A percentile compares a stretch with the other conserved stretches of the same genome.
These are phyloP conservation scores for Antechinus flavipes DNA, from an alignment of 2,113 vertebrate species.

Conservation along the genomic window DNA sequence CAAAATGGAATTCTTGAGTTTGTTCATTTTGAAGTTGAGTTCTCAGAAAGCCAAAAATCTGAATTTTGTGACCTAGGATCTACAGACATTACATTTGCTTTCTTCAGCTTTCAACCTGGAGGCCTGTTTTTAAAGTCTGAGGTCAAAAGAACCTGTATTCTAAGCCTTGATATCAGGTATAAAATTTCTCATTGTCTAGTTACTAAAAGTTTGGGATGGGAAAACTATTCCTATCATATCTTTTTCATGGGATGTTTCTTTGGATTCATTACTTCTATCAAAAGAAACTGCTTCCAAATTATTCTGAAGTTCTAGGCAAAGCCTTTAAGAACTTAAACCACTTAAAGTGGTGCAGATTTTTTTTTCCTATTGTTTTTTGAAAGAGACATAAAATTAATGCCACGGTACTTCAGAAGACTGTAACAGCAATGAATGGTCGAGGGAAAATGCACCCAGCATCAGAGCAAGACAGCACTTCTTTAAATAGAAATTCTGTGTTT, in stretches of 20 bases:
- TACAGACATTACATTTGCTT: not conserved
- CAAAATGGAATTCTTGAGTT: conserved; percentile 22
- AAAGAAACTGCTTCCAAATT: conserved; percentile 12
- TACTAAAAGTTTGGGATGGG: conserved; percentile 14
- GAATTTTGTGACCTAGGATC: not conserved
- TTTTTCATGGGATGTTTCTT: not conserved
- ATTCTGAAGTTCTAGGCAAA: not conserved
- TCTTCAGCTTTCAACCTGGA: conserved; percentile 32
- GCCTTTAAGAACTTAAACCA: no score
- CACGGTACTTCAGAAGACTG: not conserved
- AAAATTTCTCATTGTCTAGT: not conserved
- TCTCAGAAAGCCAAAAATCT: not conserved
- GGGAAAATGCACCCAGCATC: not conserved
- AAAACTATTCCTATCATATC: conserved; percentile 1
- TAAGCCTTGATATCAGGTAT: not conserved
- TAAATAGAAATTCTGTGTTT: not conserved
- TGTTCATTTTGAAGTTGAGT: conserved; percentile 39
- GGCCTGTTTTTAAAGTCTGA: conserved; percentile 32
- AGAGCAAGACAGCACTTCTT: not conserved
- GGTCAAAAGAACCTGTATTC: conserved; percentile 27
- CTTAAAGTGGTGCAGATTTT: not conserved
- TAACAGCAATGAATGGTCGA: not conserved
- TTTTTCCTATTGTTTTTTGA: not conserved
- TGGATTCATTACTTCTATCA: conserved; percentile 19
- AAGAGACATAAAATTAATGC: conserved; percentile 12